These are phyloP conservation scores for Melipona beecheii DNA, from an alignment of 2,888 invertebrate genomes.

Conservation along the genomic window DNA sequence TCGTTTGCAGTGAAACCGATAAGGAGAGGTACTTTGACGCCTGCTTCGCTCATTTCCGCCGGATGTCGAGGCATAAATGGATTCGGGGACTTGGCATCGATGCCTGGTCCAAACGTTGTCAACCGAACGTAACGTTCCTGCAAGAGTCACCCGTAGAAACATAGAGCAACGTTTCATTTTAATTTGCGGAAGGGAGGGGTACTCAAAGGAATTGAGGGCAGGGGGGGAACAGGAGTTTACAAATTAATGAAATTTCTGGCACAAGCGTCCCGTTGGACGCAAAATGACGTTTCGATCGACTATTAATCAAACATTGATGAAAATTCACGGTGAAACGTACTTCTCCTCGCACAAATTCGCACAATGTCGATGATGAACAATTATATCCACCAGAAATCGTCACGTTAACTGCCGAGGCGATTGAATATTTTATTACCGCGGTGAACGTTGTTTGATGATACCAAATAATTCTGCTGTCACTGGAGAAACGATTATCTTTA, in stretches of 20 bases:
- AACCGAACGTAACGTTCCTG: slow-evolving; percentile 56
- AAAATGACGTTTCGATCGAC: not conserved
- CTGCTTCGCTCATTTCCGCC: slow-evolving; percentile 39
- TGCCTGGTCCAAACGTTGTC: slow-evolving; percentile 65
- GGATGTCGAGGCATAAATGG: slow-evolving; percentile 71
- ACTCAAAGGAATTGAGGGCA: not conserved
- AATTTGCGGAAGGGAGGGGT: not conserved
- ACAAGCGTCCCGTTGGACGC: not conserved
- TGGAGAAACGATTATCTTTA: not conserved
- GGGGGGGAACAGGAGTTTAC: not conserved
- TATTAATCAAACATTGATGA: not conserved
- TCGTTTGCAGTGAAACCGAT: slow-evolving; percentile 75
- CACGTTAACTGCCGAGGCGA: not conserved
- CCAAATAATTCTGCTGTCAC: not conserved
- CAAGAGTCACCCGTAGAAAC: not conserved
- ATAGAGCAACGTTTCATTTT: not conserved
- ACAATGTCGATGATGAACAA: not conserved
- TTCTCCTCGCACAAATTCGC: not conserved
- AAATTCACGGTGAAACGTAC: not conserved
- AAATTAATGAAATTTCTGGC: not conserved
- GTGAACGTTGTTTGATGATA: not conserved
- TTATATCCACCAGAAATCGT: not conserved
- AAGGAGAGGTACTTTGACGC: slow-evolving; percentile 74
- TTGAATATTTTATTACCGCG: not conserved
- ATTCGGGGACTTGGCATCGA: slow-evolving; percentile 70